These are phyloP conservation scores for Chaitophorus viminalis DNA, from an alignment of 2,888 invertebrate species.

Conservation along the genomic window DNA sequence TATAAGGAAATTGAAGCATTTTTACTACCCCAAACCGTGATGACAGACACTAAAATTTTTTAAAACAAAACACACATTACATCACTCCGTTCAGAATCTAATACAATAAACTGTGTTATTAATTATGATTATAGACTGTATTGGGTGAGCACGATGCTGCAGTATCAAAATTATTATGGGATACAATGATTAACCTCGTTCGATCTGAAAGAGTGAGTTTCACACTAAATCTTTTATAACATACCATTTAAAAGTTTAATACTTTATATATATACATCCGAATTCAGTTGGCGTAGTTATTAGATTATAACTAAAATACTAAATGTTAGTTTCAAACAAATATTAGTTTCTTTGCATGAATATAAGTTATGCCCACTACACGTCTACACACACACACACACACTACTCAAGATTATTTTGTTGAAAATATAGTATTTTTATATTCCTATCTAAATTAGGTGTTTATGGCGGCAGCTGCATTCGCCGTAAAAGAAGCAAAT, in stretches of 20 bases:
- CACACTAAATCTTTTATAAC: neutral
- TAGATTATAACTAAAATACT: neutral
- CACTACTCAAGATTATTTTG: too few species aligned
- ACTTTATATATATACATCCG: too few species aligned
- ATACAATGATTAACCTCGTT: slow-evolving; percentile 70
- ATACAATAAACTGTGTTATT: too few species aligned
- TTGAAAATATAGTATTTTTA: neutral
- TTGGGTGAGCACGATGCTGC: slow-evolving; percentile 64
- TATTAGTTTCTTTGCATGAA: neutral
- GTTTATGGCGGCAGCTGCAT: slow-evolving; percentile 73
- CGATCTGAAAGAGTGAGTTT: slow-evolving; percentile 68
- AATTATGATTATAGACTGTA: slow-evolving; percentile 63
- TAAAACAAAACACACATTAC: too few species aligned
- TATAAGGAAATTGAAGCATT: too few species aligned
- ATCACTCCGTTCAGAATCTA: too few species aligned
- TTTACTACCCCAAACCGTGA: too few species aligned
- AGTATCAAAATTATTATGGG: slow-evolving; percentile 64
- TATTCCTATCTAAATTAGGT: slow-evolving; percentile 66
- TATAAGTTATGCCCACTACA: too few species aligned
- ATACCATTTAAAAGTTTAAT: too few species aligned
- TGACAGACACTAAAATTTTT: too few species aligned
- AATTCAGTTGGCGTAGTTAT: too few species aligned
- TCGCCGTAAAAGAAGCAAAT: slow-evolving; percentile 71
- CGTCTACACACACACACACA: too few species aligned
- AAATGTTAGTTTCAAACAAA: neutral